phyloP scores from a whole-genome alignment of 2,113 vertebrate species.

The Neomonachus schauinslandi region DNA sequence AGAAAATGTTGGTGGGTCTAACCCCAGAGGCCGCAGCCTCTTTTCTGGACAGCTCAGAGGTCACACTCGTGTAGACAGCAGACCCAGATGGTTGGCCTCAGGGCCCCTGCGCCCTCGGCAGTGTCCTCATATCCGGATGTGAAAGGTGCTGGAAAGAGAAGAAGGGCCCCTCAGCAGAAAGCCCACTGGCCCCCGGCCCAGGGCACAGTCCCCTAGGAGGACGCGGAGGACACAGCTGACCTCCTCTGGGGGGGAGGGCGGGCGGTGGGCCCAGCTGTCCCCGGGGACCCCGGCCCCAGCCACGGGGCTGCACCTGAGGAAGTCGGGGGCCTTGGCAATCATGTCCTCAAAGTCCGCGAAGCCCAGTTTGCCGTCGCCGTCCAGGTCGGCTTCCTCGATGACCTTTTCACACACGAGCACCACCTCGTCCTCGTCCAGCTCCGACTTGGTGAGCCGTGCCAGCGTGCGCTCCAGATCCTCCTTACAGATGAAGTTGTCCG shows the following conservation, averaged over 20 bases:
- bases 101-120: background rate
- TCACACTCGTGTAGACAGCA: background rate
- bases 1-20: conserved; percentile 80
- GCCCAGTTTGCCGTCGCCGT: conserved; percentile 96
- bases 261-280: background rate
- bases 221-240: fast-evolving
- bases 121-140: conserved; percentile 95
- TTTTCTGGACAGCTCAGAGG: conserved; percentile 55
- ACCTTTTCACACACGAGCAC: conserved; percentile 96
- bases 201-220: background rate
- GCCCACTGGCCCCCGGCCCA: fast-evolving
- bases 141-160: conserved; percentile 93
- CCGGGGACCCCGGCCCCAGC: background rate
- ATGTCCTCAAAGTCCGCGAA: conserved; percentile 98
- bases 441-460: conserved; percentile 95
- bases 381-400: conserved; percentile 97
- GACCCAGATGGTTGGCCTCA: conserved; percentile 31
- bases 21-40: background rate
- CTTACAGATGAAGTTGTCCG: conserved; percentile 99
- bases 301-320: conserved; percentile 90
- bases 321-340: conserved; percentile 98
- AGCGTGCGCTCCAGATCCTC: conserved; percentile 95
- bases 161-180: background rate
- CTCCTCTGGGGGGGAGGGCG: background rate
- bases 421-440: conserved; percentile 96